A percentile compares a stretch with the other conserved stretches of the same genome.
These are phyloP conservation scores for Chinchilla lanigera DNA, from an alignment of 2,113 vertebrate species.

Conservation along the genomic window DNA sequence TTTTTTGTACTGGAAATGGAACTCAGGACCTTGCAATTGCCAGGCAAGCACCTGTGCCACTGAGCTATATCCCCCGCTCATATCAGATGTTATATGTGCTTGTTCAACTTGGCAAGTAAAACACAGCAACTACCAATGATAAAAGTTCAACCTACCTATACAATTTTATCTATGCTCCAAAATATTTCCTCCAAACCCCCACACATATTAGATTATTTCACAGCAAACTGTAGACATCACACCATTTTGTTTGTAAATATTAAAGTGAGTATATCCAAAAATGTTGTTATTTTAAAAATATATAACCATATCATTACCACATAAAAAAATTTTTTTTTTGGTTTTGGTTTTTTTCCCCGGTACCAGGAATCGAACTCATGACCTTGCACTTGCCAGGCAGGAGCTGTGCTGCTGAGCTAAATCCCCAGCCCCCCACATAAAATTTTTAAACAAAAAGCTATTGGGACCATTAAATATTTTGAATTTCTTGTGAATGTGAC, in stretches of 20 bases:
- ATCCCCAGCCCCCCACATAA: too few relatives aligned
- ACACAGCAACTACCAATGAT: background rate
- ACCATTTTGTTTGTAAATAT: conserved; percentile 27
- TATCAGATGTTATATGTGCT: background rate
- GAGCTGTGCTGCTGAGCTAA: too few relatives aligned
- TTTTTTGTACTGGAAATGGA: too few relatives aligned
- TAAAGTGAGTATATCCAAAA: background rate
- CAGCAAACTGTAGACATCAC: background rate
- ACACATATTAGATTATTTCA: background rate
- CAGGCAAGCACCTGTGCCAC: too few relatives aligned
- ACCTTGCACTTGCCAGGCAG: too few relatives aligned
- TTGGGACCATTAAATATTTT: background rate
- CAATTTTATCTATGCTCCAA: background rate
- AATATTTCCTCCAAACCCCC: rapidly evolving
- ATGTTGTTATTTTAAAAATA: background rate
- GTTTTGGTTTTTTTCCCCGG: too few relatives aligned
- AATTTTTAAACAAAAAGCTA: background rate
- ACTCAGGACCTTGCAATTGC: too few relatives aligned
- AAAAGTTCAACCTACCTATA: background rate
- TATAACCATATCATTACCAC: background rate
- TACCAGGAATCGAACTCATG: too few relatives aligned
- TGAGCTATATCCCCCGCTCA: too few relatives aligned
- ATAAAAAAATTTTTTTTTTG: too few relatives aligned
- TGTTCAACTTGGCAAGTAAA: background rate
- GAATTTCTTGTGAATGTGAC: background rate